phyloP scores from a whole-genome alignment of 2,113 vertebrate genomes.

The Amphilophus citrinellus region DNA sequence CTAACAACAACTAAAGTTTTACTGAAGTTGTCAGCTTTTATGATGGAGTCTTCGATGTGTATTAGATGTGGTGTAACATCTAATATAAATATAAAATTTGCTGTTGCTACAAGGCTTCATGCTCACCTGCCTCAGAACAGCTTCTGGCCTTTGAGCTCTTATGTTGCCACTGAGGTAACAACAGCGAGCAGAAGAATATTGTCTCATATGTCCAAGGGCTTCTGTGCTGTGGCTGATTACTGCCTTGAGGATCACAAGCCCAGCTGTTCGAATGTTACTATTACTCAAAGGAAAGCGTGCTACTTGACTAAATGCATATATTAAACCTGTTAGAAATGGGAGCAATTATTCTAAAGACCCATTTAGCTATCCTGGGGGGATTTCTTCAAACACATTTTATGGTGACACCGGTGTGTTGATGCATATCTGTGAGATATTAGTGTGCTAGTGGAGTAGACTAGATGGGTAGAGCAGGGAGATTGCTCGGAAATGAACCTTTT shows the following conservation, averaged over 20 bases:
- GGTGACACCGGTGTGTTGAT: constrained; percentile 52
- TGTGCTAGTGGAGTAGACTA: constrained; percentile 36
- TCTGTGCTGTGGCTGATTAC: constrained; percentile 1
- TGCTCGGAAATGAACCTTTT: constrained; percentile 31
- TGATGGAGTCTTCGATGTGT: neutral
- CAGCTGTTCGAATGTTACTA: constrained; percentile 45
- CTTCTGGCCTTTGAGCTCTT: neutral
- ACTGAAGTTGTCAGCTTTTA: neutral
- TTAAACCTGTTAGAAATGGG: constrained; percentile 66
- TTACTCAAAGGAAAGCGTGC: constrained; percentile 50
- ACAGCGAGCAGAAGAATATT: neutral
- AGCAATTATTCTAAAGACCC: constrained; percentile 70
- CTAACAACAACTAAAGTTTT: neutral
- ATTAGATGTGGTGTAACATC: neutral
- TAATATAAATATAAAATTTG: neutral
- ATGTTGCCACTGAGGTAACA: constrained; percentile 10
- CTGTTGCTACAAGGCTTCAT: neutral
- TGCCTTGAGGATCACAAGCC: constrained; percentile 24
- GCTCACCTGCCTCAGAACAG: neutral
- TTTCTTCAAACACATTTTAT: constrained; percentile 51
- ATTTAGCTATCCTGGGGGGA: constrained; percentile 58
- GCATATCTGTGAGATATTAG: constrained; percentile 67
- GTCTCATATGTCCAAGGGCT: constrained; percentile 16
- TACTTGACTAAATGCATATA: constrained; percentile 61
- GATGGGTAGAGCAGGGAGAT: constrained; percentile 27